Evolutionary conservation across 2,888 invertebrate species (phyloP).

Genomic region (Shargacucullia verbasci): DNA sequence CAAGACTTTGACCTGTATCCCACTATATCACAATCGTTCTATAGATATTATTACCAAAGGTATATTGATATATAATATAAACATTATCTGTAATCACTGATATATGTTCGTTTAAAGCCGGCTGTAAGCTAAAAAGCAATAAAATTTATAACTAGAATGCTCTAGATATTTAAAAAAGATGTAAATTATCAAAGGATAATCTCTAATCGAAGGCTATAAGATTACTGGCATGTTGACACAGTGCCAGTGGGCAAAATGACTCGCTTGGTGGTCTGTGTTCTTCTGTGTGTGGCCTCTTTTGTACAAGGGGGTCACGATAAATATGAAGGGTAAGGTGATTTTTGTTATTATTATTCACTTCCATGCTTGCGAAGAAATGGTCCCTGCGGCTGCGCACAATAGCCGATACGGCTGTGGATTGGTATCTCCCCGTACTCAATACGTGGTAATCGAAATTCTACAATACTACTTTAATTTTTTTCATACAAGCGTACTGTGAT

Average conservation of each 20-base stretch:
- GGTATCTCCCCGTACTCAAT: too few relatives aligned
- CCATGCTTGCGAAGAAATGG: too few relatives aligned
- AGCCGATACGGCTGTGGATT: too few relatives aligned
- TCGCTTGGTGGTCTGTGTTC: conserved; percentile 65
- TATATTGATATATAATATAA: conserved; percentile 17
- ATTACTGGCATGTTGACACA: conserved; percentile 12
- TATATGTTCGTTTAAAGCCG: conserved; percentile 6
- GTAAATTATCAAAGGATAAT: conserved; percentile 58
- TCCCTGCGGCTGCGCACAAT: too few relatives aligned
- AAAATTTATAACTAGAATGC: conserved; percentile 42
- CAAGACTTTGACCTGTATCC: too few relatives aligned
- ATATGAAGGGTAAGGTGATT: conserved; percentile 80
- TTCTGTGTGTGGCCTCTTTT: conserved; percentile 63
- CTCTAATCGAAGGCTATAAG: conserved; percentile 52
- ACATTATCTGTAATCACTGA: conserved; percentile 12
- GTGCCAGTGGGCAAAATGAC: conserved; percentile 62
- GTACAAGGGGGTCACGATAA: conserved; percentile 76
- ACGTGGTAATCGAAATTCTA: too few relatives aligned
- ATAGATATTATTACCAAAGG: too few relatives aligned
- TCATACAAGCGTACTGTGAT: too few relatives aligned
- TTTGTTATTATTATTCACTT: not conserved
- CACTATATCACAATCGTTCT: too few relatives aligned
- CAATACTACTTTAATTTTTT: too few relatives aligned
- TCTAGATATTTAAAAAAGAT: conserved; percentile 27
- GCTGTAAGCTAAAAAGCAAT: conserved; percentile 18